Evolutionary conservation across 2,888 invertebrate genomes (phyloP).

Genomic region (Drosophila paracracens): DNA sequence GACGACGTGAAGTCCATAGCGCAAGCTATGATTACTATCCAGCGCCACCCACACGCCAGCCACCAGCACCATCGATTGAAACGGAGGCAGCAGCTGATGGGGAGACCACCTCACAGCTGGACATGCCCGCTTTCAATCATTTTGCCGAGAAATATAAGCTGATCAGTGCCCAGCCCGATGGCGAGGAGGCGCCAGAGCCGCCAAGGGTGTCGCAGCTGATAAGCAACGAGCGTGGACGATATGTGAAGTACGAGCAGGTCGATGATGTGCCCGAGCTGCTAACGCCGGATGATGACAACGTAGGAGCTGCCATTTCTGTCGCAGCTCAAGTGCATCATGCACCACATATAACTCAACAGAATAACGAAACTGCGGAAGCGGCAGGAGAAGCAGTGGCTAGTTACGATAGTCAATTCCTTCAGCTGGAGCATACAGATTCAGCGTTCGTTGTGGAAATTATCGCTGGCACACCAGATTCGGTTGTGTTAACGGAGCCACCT

Average conservation of each 20-base stretch:
- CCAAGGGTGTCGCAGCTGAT: slow-evolving; percentile 11
- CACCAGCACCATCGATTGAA: slow-evolving; percentile 60
- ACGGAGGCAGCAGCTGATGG: background rate
- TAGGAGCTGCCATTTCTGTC: slow-evolving; percentile 60
- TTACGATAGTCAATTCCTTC: slow-evolving; percentile 2
- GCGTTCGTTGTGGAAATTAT: slow-evolving; percentile 68
- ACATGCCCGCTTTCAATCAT: slow-evolving; percentile 69
- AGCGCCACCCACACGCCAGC: slow-evolving; percentile 64
- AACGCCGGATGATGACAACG: slow-evolving; percentile 63
- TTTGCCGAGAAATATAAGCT: slow-evolving; percentile 69
- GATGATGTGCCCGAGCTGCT: slow-evolving; percentile 73
- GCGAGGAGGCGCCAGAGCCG: slow-evolving; percentile 15
- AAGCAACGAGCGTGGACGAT: slow-evolving; percentile 60
- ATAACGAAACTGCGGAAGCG: background rate
- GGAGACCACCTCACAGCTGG: slow-evolving; percentile 30
- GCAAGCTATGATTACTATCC: slow-evolving; percentile 47
- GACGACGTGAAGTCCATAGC: slow-evolving; percentile 57
- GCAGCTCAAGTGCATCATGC: slow-evolving; percentile 61
- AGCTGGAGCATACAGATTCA: slow-evolving; percentile 41
- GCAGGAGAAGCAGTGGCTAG: background rate
- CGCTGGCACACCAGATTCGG: slow-evolving; percentile 57
- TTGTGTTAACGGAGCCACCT: slow-evolving; percentile 17
- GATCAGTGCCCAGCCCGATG: slow-evolving; percentile 43
- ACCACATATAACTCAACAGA: background rate
- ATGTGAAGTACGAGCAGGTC: slow-evolving; percentile 77